These are phyloP conservation scores for Lampropteryx suffumata DNA, from an alignment of 2,888 invertebrate species.

Conservation along the genomic window DNA sequence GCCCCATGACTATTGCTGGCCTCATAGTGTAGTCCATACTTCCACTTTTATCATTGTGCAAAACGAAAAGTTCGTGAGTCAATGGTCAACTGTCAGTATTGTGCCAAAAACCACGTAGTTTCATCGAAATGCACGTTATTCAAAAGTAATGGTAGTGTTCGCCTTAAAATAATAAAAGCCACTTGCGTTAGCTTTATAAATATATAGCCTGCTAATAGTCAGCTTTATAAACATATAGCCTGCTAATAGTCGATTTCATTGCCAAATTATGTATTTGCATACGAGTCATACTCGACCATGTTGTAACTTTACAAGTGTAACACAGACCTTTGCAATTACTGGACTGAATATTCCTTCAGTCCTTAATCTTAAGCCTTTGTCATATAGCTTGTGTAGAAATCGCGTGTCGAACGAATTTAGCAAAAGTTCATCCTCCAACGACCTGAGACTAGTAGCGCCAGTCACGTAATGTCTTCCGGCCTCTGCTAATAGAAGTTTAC, in stretches of 20 bases:
- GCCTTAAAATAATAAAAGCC: background rate
- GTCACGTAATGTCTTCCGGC: constrained; percentile 67
- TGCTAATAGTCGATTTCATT: constrained; percentile 7
- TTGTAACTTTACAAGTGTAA: background rate
- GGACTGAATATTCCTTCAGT: too few relatives aligned
- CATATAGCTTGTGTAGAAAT: background rate
- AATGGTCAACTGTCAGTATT: background rate
- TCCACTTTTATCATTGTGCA: constrained; percentile 3
- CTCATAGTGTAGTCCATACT: constrained; percentile 38
- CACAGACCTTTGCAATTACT: background rate
- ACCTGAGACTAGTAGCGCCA: constrained; percentile 46
- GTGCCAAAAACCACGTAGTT: constrained; percentile 5
- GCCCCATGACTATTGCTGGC: constrained; percentile 49
- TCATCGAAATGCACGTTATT: background rate
- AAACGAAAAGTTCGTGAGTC: too few relatives aligned
- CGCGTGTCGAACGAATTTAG: constrained; percentile 18
- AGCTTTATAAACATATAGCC: constrained; percentile 18
- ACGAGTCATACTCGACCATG: constrained; percentile 9
- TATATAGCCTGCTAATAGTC: constrained; percentile 15
- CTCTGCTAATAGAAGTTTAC: constrained; percentile 57
- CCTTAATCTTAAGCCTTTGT: too few relatives aligned
- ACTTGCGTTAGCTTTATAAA: constrained; percentile 17
- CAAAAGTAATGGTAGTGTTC: constrained; percentile 2
- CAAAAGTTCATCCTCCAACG: constrained; percentile 16
- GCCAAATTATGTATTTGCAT: constrained; percentile 20